Conservation (phyloP, 2,888 invertebrate genomes). For the Acleris literana region DNA sequence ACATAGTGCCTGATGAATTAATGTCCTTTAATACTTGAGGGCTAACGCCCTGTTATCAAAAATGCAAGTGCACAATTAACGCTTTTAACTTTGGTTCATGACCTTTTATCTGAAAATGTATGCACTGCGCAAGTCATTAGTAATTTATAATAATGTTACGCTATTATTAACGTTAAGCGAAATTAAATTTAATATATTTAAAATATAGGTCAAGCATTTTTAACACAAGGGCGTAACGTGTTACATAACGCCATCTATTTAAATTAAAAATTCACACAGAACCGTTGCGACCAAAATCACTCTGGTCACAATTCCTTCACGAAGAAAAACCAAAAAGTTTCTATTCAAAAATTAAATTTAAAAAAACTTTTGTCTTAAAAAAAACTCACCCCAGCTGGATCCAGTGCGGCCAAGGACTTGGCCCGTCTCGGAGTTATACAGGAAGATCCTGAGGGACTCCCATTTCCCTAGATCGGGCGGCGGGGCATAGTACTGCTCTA, state of each 20-base stretch:
- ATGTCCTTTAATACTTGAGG: no score
- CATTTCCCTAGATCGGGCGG: conserved; percentile 92
- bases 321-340: conserved; percentile 5
- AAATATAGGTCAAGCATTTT: not conserved
- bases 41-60: no score
- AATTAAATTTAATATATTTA: not conserved
- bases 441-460: conserved; percentile 92
- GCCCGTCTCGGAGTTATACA: conserved; percentile 96
- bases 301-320: not conserved
- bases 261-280: not conserved
- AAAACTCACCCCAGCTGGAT: conserved; percentile 95
- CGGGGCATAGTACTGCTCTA: conserved; percentile 90
- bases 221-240: conserved; percentile 7
- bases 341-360: conserved; percentile 45
- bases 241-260: conserved; percentile 22
- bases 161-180: no score
- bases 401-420: conserved; percentile 96
- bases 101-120: no score
- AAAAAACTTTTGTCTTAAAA: conserved; percentile 39
- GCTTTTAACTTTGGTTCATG: no score
- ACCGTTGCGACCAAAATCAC: not conserved
- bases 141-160: no score
- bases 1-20: not conserved
- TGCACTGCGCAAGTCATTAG: no score
- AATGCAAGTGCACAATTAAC: no score